Evolutionary conservation across 2,888 invertebrate species (phyloP).

Genomic region (Orthosia cruda): DNA sequence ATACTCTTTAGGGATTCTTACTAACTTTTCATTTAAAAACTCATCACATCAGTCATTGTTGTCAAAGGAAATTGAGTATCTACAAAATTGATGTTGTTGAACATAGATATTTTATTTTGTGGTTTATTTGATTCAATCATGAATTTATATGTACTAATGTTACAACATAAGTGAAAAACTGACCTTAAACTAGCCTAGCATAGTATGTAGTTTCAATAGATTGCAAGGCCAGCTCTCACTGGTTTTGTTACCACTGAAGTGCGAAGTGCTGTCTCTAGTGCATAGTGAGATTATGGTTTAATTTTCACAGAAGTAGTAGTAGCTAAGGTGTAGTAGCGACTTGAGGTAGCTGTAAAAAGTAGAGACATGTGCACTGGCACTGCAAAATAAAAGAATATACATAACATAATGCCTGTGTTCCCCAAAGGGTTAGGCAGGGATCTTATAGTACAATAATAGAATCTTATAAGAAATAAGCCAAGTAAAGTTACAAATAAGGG

Average conservation of each 20-base stretch:
- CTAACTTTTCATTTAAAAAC: constrained; percentile 22
- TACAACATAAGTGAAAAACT: too few relatives aligned
- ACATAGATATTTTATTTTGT: constrained; percentile 16
- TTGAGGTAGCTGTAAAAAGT: not conserved
- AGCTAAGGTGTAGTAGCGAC: not conserved
- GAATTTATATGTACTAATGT: not conserved
- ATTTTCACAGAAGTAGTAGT: not conserved
- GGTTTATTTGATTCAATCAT: constrained; percentile 3
- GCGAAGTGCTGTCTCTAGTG: not conserved
- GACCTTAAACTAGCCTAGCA: not conserved
- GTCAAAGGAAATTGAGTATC: constrained; percentile 24
- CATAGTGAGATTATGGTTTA: not conserved
- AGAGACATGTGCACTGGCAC: not conserved
- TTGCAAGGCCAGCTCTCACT: not conserved
- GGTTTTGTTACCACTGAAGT: not conserved
- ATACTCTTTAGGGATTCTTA: constrained; percentile 26
- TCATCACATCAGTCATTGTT: constrained; percentile 21
- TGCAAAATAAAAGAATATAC: not conserved
- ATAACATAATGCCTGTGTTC: too few relatives aligned
- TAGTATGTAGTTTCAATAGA: not conserved
- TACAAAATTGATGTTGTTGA: constrained; percentile 2
- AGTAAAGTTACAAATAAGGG: not conserved
- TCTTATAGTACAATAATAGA: not conserved
- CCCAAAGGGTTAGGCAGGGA: too few relatives aligned
- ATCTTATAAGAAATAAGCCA: too few relatives aligned